Evolutionary conservation across 2,797 vertebrate species (phyloP).

Genomic region (Phataginus tetradactyla): DNA sequence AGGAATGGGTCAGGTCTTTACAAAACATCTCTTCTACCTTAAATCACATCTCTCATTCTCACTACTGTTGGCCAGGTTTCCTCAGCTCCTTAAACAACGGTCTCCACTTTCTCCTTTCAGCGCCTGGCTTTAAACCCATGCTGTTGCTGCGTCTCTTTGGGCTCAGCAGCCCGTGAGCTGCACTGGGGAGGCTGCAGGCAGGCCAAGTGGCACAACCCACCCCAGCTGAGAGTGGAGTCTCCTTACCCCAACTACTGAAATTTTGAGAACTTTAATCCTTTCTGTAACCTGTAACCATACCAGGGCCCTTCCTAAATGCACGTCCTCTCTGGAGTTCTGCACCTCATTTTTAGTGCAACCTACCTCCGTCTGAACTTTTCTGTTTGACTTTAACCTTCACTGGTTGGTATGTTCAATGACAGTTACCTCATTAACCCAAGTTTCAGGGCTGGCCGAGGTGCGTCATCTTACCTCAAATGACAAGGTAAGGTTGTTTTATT

Average conservation of each 20-base stretch:
- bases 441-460: neutral
- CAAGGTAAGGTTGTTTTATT: neutral
- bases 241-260: neutral
- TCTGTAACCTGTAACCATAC: neutral
- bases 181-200: neutral
- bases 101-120: neutral
- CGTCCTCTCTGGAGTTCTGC: neutral
- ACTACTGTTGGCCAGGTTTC: neutral
- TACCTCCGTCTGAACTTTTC: neutral
- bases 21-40: neutral
- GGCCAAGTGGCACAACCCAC: too few relatives aligned
- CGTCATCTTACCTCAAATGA: neutral
- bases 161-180: neutral
- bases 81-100: neutral
- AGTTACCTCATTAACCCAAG: neutral
- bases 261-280: neutral
- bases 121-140: neutral
- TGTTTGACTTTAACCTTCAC: neutral
- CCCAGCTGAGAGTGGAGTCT: neutral
- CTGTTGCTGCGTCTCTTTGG: fast-evolving
- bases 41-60: neutral
- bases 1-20: neutral
- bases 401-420: neutral
- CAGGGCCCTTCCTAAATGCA: neutral
- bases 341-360: neutral